Base-by-base conservation (phyloP, 2,888 invertebrate species). In the Colostygia pectinataria region DNA sequence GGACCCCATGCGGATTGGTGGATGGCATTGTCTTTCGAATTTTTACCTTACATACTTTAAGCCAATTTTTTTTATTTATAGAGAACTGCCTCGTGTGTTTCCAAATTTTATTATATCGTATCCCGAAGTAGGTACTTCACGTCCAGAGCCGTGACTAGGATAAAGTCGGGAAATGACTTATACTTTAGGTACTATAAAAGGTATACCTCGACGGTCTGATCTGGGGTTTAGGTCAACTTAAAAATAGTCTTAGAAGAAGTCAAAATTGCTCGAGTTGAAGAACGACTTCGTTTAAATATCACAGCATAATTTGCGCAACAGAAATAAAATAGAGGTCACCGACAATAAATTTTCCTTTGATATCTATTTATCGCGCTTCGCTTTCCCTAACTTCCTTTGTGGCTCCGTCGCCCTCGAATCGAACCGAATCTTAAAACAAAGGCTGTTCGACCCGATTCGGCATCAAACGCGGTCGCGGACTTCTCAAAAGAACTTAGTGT, bases 81-180 rank as follows among this genome's bases (percentile, higher is more conserved):
- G n/a, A n/a, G n/a, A n/a, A n/a, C n/a, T n/a, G n/a, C n/a, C 2
- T 38, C 59, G 62, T 71, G 18, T 60, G 44, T 68, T 69, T 65
- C 2, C 61, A 60, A 33, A 29, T 62, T 71, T 66, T 71, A 68
- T 70, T 68, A 69, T 64, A 59, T 67, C 68, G 65, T 66, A 51
- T 57, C 63, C 60, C 56, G 59, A 60, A 63, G 68, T 61, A 62
- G 56, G 57, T 65, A 64, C 65, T 61, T 63, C 61, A 62, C 61
- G 65, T 59, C 57, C 57, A 48, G 51, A 41, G 47, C 63, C 59
- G 52, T 60, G 63, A 56, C 61, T 53, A 39, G 63, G 59, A 58
- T 65, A 61, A 57, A 55, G 33, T 57, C 29, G 45, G 28, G 20
- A 39, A 36, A 13, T 24, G 24, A 56, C 56, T 59, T 52, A 34